Conservation (phyloP, 2,888 invertebrate species). For the Polymixis lichenea region DNA sequence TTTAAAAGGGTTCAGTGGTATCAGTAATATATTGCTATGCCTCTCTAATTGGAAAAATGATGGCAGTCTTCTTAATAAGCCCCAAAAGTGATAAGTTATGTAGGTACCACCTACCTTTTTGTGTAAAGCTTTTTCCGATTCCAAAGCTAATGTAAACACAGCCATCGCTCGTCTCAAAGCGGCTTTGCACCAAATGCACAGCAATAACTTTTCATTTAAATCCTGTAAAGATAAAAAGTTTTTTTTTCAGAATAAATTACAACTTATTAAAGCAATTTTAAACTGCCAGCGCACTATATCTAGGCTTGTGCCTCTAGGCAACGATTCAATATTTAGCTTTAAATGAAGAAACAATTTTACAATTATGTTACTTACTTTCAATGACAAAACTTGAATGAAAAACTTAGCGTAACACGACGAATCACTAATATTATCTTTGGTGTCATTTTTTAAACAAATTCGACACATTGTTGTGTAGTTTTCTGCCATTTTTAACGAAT, state of each 20-base stretch:
- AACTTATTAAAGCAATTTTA: not conserved
- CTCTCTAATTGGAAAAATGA: too few relatives aligned
- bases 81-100: not conserved
- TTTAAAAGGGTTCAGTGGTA: not conserved
- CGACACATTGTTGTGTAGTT: constrained; percentile 31
- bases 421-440: constrained; percentile 39
- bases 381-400: constrained; percentile 48
- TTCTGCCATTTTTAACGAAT: constrained; percentile 32
- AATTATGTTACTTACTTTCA: constrained; percentile 40
- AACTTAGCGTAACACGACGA: constrained; percentile 43
- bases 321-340: not conserved
- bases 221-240: too few relatives aligned
- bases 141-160: constrained; percentile 40
- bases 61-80: not conserved
- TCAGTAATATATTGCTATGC: too few relatives aligned
- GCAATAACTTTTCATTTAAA: constrained; percentile 18
- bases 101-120: constrained; percentile 21
- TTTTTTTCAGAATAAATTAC: too few relatives aligned
- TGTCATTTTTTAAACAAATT: constrained; percentile 49
- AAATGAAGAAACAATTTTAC: not conserved
- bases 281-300: not conserved
- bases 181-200: constrained; percentile 60
- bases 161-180: constrained; percentile 28
- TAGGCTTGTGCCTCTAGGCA: not conserved
- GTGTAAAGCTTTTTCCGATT: constrained; percentile 15